phyloP scores from a whole-genome alignment of 2,113 vertebrate genomes.

The Mormoops blainvillei region DNA sequence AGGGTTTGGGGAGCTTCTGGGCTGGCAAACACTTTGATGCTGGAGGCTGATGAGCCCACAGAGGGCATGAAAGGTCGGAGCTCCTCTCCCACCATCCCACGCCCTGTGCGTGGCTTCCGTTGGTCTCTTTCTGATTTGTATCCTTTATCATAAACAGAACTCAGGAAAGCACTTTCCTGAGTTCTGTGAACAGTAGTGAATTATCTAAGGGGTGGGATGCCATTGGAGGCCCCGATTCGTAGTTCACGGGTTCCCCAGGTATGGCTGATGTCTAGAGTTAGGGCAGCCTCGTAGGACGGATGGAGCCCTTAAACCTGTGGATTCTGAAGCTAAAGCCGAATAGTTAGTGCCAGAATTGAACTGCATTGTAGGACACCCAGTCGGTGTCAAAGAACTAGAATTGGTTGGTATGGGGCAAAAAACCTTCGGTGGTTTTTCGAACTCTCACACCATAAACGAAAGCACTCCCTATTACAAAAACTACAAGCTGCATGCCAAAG shows the following conservation, averaged over 20 bases:
- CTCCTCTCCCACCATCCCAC: background rate
- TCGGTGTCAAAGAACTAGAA: background rate
- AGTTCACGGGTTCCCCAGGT: background rate
- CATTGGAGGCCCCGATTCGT: background rate
- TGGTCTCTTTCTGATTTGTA: background rate
- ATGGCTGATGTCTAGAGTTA: background rate
- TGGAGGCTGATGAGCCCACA: background rate
- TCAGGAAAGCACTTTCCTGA: background rate
- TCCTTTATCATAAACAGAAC: background rate
- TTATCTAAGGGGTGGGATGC: background rate
- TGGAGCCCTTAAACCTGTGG: background rate
- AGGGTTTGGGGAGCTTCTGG: background rate
- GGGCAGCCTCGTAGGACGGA: background rate
- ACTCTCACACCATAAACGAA: background rate
- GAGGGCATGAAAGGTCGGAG: too few relatives aligned
- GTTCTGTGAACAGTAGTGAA: background rate
- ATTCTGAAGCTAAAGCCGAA: background rate
- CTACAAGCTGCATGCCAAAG: background rate
- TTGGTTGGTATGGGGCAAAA: background rate
- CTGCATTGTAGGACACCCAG: background rate
- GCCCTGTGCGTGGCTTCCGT: background rate
- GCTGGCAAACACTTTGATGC: background rate
- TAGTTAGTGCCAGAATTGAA: background rate
- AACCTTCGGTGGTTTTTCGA: background rate
- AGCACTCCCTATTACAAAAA: background rate